A percentile compares a stretch with the other conserved stretches of the same genome.
Evolutionary conservation across 2,113 vertebrate genomes (phyloP).

Genomic region (Oreochromis tanganicae): DNA sequence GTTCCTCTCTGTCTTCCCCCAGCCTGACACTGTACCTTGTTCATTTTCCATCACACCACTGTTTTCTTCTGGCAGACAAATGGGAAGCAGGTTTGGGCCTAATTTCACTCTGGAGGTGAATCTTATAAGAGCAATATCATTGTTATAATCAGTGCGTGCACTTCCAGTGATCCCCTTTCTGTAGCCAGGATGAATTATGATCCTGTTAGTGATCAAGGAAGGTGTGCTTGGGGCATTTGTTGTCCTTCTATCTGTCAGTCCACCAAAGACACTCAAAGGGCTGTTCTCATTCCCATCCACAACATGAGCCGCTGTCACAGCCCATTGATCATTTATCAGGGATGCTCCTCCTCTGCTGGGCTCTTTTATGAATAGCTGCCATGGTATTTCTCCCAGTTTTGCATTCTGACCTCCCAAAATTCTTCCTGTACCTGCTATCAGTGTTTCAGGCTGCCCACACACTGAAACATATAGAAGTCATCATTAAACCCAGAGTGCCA

Average conservation of each 20-base stretch:
- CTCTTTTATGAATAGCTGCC: conserved; percentile 74
- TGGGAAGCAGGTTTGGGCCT: conserved; percentile 72
- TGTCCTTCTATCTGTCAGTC: conserved; percentile 40
- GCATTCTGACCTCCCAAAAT: conserved; percentile 76
- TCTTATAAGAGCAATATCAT: conserved; percentile 87
- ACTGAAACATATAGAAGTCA: conserved; percentile 62
- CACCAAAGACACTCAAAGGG: rapidly evolving
- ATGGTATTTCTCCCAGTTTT: conserved; percentile 78
- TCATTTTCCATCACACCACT: not conserved
- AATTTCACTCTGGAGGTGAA: conserved; percentile 74
- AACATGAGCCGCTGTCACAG: conserved; percentile 87
- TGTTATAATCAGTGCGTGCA: conserved; percentile 59
- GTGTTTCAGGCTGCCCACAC: conserved; percentile 74
- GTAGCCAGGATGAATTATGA: conserved; percentile 82
- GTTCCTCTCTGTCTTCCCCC: conserved; percentile 58
- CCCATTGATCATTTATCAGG: conserved; percentile 84
- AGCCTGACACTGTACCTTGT: conserved; percentile 83
- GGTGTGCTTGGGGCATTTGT: rapidly evolving
- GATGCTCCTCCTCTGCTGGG: conserved; percentile 74
- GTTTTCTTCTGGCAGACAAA: conserved; percentile 80
- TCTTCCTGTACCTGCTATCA: conserved; percentile 22
- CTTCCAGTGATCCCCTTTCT: rapidly evolving
- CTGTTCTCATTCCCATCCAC: conserved; percentile 20
- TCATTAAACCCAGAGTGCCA: not conserved
- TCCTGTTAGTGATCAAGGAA: conserved; percentile 41